Conservation (phyloP, 2,113 vertebrate species). For the Sisor rabdophorus region DNA sequence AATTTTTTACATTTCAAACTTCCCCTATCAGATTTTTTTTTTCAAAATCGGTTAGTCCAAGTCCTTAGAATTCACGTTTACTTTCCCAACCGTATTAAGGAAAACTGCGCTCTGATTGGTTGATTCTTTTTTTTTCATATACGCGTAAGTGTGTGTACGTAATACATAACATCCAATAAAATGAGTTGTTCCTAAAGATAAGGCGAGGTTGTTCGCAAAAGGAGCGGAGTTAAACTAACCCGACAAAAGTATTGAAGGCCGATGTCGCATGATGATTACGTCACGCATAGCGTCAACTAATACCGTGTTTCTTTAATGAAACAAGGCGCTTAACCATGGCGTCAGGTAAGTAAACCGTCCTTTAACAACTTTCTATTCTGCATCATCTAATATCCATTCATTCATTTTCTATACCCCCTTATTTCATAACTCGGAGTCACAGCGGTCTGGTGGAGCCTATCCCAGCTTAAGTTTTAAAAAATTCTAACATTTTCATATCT, state of each 20-base stretch:
- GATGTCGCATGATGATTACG: constrained; percentile 30
- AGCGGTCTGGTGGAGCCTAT: no score
- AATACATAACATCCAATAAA: neutral
- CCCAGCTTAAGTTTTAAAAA: no score
- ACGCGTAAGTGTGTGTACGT: neutral
- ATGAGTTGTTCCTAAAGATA: neutral
- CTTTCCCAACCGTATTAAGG: neutral
- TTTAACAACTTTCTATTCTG: neutral
- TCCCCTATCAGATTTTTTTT: neutral
- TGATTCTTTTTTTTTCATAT: neutral
- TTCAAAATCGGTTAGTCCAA: neutral
- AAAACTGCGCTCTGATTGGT: neutral
- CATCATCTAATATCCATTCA: no score
- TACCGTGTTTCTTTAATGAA: neutral
- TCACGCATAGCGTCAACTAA: neutral
- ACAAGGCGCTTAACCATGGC: constrained; percentile 24
- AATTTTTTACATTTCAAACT: no score
- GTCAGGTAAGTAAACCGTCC: constrained; percentile 20
- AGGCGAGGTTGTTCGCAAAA: neutral
- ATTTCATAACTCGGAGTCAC: no score
- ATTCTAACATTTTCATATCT: neutral
- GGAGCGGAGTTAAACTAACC: neutral
- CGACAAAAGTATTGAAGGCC: neutral
- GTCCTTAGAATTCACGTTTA: neutral
- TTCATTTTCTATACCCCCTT: no score